phyloP scores from a whole-genome alignment of 2,797 vertebrate genomes.

The Acrossocheilus fasciatus region DNA sequence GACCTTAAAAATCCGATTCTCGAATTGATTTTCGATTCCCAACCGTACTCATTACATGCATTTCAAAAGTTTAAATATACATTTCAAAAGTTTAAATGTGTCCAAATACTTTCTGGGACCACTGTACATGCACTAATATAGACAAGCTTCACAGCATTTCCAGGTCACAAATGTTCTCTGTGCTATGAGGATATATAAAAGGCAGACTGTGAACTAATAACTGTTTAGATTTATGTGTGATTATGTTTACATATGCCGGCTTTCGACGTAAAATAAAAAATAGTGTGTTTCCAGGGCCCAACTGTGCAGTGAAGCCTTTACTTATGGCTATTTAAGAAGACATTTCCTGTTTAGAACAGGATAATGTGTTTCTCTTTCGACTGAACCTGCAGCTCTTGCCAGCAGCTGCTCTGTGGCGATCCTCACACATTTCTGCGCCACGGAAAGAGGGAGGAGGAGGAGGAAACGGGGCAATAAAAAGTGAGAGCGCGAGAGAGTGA shows the following conservation, averaged over 20 bases:
- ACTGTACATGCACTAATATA: neutral
- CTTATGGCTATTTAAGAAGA: slow-evolving; percentile 60
- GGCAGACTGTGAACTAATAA: slow-evolving; percentile 43
- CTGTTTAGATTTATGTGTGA: slow-evolving; percentile 47
- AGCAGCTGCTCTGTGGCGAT: slow-evolving; percentile 61
- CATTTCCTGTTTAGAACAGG: slow-evolving; percentile 64
- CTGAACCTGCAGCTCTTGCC: slow-evolving; percentile 38
- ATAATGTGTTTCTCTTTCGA: slow-evolving; percentile 62
- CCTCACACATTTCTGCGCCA: slow-evolving; percentile 58
- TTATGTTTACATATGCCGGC: slow-evolving; percentile 30
- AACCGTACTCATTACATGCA: no score
- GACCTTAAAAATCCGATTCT: no score
- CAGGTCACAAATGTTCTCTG: slow-evolving; percentile 29
- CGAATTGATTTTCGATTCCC: no score
- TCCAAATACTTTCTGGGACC: neutral
- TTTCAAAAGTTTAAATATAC: neutral
- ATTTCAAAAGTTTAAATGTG: neutral
- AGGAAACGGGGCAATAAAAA: slow-evolving; percentile 66
- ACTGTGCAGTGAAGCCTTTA: slow-evolving; percentile 53
- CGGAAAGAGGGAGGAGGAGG: slow-evolving; percentile 53
- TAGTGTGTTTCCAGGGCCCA: slow-evolving; percentile 45
- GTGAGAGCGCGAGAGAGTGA: slow-evolving; percentile 58
- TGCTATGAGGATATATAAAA: slow-evolving; percentile 48
- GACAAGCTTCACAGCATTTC: neutral
- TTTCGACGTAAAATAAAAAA: slow-evolving; percentile 54